A percentile compares a stretch with the other conserved stretches of the same genome.
These are phyloP conservation scores for Polydrusus pterygomalis DNA, from an alignment of 2,888 invertebrate species.

Conservation along the genomic window DNA sequence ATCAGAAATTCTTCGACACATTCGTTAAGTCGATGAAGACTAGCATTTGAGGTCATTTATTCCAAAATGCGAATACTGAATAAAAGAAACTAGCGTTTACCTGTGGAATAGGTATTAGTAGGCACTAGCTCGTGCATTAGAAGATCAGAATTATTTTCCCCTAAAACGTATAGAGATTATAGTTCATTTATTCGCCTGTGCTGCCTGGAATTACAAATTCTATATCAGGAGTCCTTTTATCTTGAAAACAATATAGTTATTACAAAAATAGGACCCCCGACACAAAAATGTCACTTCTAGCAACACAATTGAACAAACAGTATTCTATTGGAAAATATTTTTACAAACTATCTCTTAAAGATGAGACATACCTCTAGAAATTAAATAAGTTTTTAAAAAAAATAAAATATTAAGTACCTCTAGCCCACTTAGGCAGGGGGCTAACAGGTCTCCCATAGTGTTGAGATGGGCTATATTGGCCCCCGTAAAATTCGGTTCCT, in stretches of 20 bases:
- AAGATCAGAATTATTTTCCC: slow-evolving; percentile 75
- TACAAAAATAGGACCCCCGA: too few species aligned
- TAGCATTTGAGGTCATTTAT: not conserved
- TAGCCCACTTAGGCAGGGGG: slow-evolving; percentile 77
- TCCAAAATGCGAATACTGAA: slow-evolving; percentile 8
- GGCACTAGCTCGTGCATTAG: slow-evolving; percentile 75
- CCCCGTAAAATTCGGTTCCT: slow-evolving; percentile 67
- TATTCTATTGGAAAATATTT: not conserved
- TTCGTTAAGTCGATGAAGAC: not conserved
- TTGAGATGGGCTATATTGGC: slow-evolving; percentile 71
- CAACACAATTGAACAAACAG: not conserved
- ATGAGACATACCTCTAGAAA: not conserved
- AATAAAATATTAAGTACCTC: slow-evolving; percentile 71
- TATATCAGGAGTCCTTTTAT: too few species aligned
- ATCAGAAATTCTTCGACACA: not conserved
- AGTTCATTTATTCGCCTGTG: not conserved
- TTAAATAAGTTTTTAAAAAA: slow-evolving; percentile 6
- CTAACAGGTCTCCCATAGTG: slow-evolving; percentile 73
- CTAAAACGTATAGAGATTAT: slow-evolving; percentile 65
- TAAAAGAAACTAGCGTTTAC: slow-evolving; percentile 45
- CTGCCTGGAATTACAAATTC: not conserved
- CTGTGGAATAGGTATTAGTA: slow-evolving; percentile 65
- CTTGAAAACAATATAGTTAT: too few species aligned
- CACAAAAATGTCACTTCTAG: too few species aligned
- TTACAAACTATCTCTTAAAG: too few species aligned